These are phyloP conservation scores for Gastrophysa polygoni DNA, from an alignment of 2,888 invertebrate species.

Conservation along the genomic window DNA sequence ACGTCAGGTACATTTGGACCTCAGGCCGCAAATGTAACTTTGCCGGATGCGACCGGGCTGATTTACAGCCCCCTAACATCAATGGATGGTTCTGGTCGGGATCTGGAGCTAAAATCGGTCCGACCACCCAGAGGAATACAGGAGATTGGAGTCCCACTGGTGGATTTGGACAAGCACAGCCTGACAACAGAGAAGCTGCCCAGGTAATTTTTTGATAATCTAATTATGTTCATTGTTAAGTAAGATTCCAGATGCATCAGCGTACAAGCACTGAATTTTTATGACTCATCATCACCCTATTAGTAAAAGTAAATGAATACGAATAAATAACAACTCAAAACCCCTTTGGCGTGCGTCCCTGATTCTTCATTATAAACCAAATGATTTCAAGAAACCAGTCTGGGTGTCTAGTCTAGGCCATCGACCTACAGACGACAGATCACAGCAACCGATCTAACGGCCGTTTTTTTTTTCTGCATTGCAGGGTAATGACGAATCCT, in stretches of 20 bases:
- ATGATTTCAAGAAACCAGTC: too few species aligned
- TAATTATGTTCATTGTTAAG: too few species aligned
- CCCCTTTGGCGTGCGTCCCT: too few species aligned
- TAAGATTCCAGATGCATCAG: too few species aligned
- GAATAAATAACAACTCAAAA: too few species aligned
- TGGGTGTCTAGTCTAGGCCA: too few species aligned
- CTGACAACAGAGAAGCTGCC: constrained; percentile 88
- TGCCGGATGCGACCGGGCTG: constrained; percentile 83
- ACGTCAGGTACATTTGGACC: constrained; percentile 81
- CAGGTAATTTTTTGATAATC: constrained; percentile 65
- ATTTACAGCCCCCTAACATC: constrained; percentile 82
- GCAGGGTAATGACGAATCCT: constrained; percentile 89
- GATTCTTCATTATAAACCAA: too few species aligned
- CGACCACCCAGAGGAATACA: constrained; percentile 85
- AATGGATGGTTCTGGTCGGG: constrained; percentile 96
- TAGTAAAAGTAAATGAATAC: too few species aligned
- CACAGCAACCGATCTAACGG: background rate
- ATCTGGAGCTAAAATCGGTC: constrained; percentile 88
- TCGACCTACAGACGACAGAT: too few species aligned
- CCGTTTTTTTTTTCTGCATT: too few species aligned
- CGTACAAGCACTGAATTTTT: too few species aligned
- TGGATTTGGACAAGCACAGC: constrained; percentile 85
- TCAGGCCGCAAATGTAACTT: constrained; percentile 92
- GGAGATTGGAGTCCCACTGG: constrained; percentile 92
- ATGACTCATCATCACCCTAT: too few species aligned